Evolutionary conservation across 2,113 vertebrate genomes (phyloP), one percentile per base, ranked within the genome.

Genomic region (Pithys albifrons): DNA sequence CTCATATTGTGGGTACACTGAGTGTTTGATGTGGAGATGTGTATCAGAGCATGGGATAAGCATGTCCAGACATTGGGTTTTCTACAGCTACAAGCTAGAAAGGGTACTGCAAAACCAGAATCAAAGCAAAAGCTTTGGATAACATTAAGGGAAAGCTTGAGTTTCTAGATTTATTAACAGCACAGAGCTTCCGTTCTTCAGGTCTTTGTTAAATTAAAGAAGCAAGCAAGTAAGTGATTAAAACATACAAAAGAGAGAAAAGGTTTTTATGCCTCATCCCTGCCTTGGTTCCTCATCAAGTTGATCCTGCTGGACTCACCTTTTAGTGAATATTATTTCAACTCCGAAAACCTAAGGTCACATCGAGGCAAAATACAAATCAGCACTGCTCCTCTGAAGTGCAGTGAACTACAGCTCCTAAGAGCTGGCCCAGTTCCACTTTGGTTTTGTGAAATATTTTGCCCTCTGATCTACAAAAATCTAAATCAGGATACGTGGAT

Each of bases 11-110:
- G 64, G 39, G 49, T 35, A 37, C 19, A 37, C n/a, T 35, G 77
- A 74, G n/a, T 48, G 12, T 19, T 35, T 3, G 27, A 84, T 57
- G 49, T 3, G 0, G 43, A 5, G 14, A 49, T 0, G 0, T 51
- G n/a, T 24, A 22, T 35, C 20, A 57, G 5, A 67, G 25, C 25
- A 67, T 62, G 48, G 17, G 48, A 52, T 29, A 82, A 57, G 19
- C 37, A 48, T 46, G 17, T 22, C 35, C 69, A 66, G 28, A 54
- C 19, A 7, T 27, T 20, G 23, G 6, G 5, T 72, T 46, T 57
- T 25, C 54, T 72, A 19, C 3, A 73, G 49, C 20, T 73, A 64
- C 57, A 65, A 65, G 58, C 31, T 25, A 75, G 83, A 46, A 65
- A 80, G 24, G 23, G 52, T 43, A 62, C 10, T 72, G 54, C 59